Evolutionary conservation across 1,140 invertebrate species (phyloP).

Genomic region (Drosophila arawakana): DNA sequence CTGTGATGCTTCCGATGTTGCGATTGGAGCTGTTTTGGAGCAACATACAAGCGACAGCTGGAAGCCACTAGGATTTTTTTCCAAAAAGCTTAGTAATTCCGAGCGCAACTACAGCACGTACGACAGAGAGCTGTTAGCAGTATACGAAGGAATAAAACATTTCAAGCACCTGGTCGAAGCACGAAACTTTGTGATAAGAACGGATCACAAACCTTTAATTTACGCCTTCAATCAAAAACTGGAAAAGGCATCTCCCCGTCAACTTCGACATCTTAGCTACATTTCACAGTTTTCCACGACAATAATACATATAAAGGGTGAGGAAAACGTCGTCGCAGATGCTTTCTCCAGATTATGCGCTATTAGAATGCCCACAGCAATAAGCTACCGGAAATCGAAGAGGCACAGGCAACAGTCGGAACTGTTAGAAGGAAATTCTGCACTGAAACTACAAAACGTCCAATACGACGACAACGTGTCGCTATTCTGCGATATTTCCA

Average conservation of each 20-base stretch:
- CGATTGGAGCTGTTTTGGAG: no score
- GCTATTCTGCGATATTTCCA: no score
- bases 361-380: slow-evolving; percentile 3
- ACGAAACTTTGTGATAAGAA: neutral
- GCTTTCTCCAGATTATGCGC: no score
- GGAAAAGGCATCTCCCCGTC: neutral
- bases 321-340: neutral
- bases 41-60: no score
- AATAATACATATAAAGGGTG: slow-evolving; percentile 1
- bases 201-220: neutral
- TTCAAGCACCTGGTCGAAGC: neutral
- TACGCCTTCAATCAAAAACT: neutral
- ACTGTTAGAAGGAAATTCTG: no score
- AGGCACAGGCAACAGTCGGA: neutral
- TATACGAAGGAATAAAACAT: neutral
- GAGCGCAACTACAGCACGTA: neutral
- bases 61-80: no score
- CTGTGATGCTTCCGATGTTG: no score
- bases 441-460: no score
- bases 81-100: neutral
- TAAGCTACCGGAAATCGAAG: neutral
- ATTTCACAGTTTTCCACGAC: neutral
- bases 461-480: no score
- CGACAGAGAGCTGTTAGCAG: neutral
- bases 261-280: neutral